phyloP scores from a whole-genome alignment of 2,113 vertebrate genomes.

The Promerops cafer region DNA sequence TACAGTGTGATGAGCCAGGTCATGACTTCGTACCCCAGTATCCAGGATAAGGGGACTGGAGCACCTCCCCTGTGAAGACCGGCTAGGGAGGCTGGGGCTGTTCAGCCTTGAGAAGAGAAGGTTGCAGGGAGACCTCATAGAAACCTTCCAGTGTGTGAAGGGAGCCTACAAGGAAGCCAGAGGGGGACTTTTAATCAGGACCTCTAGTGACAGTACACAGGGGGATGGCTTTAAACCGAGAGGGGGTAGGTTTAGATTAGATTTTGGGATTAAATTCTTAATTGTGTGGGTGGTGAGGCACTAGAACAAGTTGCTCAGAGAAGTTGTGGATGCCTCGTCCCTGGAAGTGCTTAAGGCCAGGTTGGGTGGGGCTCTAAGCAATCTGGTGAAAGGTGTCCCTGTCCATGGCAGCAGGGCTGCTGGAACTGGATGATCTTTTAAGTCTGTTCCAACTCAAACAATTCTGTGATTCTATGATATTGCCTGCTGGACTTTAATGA shows the following conservation, averaged over 20 bases:
- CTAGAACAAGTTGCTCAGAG: neutral
- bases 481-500: conserved; percentile 50
- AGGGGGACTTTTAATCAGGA: neutral
- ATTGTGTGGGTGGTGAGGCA: neutral
- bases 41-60: conserved; percentile 23
- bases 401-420: neutral
- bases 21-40: conserved; percentile 50
- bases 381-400: neutral
- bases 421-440: neutral
- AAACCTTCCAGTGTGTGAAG: neutral
- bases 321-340: neutral
- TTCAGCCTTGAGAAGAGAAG: neutral
- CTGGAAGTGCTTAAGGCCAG: neutral
- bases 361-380: neutral
- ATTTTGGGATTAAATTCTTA: neutral
- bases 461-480: neutral
- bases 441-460: neutral
- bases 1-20: conserved; percentile 43
- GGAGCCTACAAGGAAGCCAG: neutral
- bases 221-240: neutral
- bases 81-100: neutral
- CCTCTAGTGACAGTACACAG: neutral
- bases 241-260: neutral
- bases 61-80: neutral
- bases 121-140: neutral